phyloP scores from a whole-genome alignment of 2,113 vertebrate genomes.

The Scolopax mira region DNA sequence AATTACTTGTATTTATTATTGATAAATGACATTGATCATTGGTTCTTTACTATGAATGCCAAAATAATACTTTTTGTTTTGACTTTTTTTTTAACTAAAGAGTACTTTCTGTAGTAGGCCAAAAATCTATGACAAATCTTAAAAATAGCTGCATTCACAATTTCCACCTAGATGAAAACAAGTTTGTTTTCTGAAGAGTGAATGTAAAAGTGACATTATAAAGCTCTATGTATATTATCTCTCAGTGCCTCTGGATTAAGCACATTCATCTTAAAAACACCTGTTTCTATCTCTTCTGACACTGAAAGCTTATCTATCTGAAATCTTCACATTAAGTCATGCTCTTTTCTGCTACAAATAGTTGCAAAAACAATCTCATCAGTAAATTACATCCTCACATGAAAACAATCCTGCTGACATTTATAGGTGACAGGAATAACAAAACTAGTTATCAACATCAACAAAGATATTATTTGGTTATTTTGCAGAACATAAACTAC shows the following conservation, averaged over 20 bases:
- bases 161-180: neutral
- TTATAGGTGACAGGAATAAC: neutral
- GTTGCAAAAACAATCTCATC: neutral
- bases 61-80: neutral
- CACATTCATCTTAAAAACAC: neutral
- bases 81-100: neutral
- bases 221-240: neutral
- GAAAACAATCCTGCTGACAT: neutral
- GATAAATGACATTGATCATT: neutral
- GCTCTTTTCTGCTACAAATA: neutral
- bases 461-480: neutral
- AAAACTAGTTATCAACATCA: neutral
- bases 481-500: neutral
- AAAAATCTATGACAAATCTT: neutral
- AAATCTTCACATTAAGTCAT: neutral
- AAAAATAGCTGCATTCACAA: neutral
- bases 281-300: rapidly evolving
- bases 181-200: neutral
- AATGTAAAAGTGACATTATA: neutral
- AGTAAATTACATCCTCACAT: neutral
- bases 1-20: neutral
- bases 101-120: neutral
- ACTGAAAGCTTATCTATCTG: neutral
- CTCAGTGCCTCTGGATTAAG: neutral
- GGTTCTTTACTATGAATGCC: neutral